Percentiles rank a stretch among this genome's conserved stretches.
Conservation (phyloP, 92 coral and sea anemone species). For the Porites evermanni region DNA sequence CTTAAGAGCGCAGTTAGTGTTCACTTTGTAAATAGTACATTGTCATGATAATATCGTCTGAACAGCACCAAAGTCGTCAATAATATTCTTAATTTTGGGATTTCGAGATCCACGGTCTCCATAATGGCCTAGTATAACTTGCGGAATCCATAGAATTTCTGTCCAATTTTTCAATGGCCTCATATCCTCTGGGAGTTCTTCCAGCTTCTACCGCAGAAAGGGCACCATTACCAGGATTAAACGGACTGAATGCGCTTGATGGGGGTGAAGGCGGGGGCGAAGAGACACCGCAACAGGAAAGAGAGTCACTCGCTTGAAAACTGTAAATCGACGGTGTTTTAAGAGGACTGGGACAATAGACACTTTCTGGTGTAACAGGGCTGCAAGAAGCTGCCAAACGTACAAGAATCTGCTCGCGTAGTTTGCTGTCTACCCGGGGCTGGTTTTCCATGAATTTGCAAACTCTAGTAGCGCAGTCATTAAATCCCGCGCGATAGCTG, state of each 20-base stretch:
- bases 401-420: constrained; percentile 59
- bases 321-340: constrained; percentile 5
- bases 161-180: not conserved
- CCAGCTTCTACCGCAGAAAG: not conserved
- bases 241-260: constrained; percentile 44
- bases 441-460: constrained; percentile 61
- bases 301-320: constrained; percentile 8
- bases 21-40: not conserved
- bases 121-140: not conserved
- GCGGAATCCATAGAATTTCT: not conserved
- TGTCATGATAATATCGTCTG: not conserved
- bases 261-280: constrained; percentile 45
- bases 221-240: not conserved
- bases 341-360: not conserved
- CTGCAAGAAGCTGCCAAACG: constrained; percentile 63
- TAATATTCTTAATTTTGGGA: not conserved
- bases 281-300: not conserved
- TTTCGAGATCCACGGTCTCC: constrained; percentile 46
- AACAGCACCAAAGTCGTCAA: not conserved
- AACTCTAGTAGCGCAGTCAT: constrained; percentile 60
- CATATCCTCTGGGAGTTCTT: not conserved
- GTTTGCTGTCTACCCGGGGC: constrained; percentile 42
- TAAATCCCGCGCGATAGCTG: constrained; percentile 67
- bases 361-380: not conserved
- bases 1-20: not conserved